These are phyloP conservation scores for Telmatochromis sp. DNA, from an alignment of 2,113 vertebrate genomes.

Conservation along the genomic window DNA sequence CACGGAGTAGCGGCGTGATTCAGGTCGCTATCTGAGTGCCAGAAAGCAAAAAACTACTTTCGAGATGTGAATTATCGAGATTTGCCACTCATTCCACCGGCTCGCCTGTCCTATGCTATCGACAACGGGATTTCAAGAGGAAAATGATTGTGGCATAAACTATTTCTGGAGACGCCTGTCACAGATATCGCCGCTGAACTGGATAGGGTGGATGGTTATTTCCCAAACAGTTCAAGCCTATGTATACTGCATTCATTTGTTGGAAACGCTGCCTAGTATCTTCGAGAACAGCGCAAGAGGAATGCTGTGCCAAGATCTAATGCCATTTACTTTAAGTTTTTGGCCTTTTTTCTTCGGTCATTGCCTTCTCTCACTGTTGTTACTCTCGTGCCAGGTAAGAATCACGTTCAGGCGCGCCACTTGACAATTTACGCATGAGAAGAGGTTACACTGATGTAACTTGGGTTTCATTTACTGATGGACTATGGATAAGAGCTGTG, in stretches of 20 bases:
- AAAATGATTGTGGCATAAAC: constrained; percentile 68
- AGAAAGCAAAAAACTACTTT: constrained; percentile 59
- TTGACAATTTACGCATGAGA: constrained; percentile 37
- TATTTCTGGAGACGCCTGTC: constrained; percentile 61
- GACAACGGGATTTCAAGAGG: constrained; percentile 55
- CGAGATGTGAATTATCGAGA: constrained; percentile 58
- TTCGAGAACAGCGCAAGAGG: constrained; percentile 67
- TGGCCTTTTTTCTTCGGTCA: constrained; percentile 73
- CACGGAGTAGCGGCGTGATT: constrained; percentile 57
- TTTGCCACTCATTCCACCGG: constrained; percentile 23
- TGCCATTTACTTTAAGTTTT: constrained; percentile 70
- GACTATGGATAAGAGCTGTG: not conserved
- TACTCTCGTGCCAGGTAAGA: constrained; percentile 74
- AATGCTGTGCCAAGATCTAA: constrained; percentile 71
- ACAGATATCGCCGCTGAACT: constrained; percentile 55
- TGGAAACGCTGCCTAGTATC: constrained; percentile 62
- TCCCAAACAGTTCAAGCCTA: constrained; percentile 60
- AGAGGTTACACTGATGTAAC: constrained; percentile 17
- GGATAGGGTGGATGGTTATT: constrained; percentile 67
- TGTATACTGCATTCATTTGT: constrained; percentile 57
- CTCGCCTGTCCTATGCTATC: constrained; percentile 63
- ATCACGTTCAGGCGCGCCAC: constrained; percentile 19
- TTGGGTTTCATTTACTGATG: constrained; percentile 13
- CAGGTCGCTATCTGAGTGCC: constrained; percentile 49
- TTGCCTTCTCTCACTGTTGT: constrained; percentile 68